Evolutionary conservation across 2,797 vertebrate genomes (phyloP).

Genomic region (Psittacula derbiana): DNA sequence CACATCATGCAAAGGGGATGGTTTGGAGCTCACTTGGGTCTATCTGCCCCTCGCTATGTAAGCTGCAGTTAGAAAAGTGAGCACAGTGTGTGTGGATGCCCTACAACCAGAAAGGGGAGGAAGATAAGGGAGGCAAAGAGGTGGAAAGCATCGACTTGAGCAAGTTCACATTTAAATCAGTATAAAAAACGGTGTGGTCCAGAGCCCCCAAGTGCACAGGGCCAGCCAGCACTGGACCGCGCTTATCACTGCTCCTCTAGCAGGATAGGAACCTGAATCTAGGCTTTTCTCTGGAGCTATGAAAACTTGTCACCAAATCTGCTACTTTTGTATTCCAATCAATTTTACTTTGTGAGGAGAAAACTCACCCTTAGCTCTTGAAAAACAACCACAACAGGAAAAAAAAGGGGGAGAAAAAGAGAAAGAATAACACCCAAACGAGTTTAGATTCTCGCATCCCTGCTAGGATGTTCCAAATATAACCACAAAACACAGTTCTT

Average conservation of each 20-base stretch:
- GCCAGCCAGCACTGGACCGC: background rate
- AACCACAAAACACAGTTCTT: conserved; percentile 40
- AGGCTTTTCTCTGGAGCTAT: background rate
- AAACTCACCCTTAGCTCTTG: background rate
- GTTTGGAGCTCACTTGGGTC: background rate
- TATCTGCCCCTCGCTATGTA: background rate
- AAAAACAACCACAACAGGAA: background rate
- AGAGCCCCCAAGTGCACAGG: background rate
- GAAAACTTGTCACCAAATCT: background rate
- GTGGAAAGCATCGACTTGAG: background rate
- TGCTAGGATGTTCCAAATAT: conserved; percentile 45
- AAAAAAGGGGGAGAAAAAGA: background rate
- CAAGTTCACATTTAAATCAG: background rate
- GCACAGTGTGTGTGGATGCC: background rate
- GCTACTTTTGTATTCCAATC: background rate
- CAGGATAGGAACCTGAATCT: background rate
- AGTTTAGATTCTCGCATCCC: conserved; percentile 9
- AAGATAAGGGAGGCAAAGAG: background rate
- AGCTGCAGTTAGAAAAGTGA: background rate
- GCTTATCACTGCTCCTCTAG: background rate
- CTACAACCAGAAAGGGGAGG: background rate
- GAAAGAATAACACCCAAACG: background rate
- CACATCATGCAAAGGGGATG: background rate
- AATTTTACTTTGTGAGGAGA: background rate
- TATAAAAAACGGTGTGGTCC: background rate